Evolutionary conservation across 2,797 vertebrate genomes (phyloP).

Genomic region (Hypotaenidia philippensis): DNA sequence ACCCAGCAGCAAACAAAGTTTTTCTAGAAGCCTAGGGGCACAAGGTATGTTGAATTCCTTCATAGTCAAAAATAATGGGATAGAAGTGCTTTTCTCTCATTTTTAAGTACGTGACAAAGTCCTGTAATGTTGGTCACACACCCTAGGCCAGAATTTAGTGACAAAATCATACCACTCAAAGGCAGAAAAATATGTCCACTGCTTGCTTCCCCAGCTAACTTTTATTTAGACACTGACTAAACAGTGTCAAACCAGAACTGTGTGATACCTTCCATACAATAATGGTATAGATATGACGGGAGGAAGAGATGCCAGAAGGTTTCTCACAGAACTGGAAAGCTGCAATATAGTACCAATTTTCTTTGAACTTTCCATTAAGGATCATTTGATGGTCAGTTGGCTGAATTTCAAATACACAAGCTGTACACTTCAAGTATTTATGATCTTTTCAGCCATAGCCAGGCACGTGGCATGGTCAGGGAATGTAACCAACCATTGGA

Average conservation of each 20-base stretch:
- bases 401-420: constrained; percentile 17
- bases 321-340: constrained; percentile 4
- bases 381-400: neutral
- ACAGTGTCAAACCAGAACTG: neutral
- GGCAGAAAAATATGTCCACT: neutral
- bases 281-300: neutral
- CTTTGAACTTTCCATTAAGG: constrained; percentile 41
- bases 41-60: neutral
- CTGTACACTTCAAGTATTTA: neutral
- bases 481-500: constrained; percentile 13
- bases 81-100: neutral
- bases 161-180: neutral
- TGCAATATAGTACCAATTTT: neutral
- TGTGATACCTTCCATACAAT: neutral
- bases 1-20: neutral
- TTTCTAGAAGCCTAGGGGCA: neutral
- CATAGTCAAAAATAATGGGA: neutral
- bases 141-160: neutral
- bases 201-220: neutral
- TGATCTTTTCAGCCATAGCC: constrained; percentile 14
- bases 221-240: neutral
- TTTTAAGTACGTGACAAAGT: neutral
- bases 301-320: neutral
- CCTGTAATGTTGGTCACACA: neutral
- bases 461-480: neutral